Evolutionary conservation across 2,888 invertebrate species (phyloP).

Genomic region (Linhomoeus sp.): DNA sequence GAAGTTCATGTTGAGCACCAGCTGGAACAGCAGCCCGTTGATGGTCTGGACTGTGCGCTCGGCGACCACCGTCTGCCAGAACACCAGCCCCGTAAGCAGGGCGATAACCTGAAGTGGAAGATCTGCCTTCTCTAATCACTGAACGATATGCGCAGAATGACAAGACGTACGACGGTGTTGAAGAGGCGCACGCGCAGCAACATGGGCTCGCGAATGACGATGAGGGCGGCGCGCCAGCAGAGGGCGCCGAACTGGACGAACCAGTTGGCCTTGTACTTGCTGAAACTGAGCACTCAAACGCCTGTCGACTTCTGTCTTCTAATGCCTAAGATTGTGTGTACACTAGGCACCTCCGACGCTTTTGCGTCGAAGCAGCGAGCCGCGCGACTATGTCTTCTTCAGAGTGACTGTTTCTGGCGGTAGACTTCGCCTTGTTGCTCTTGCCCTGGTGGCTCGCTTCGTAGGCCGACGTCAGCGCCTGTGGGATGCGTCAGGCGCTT

Average conservation of each 20-base stretch:
- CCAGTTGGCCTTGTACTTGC: constrained; percentile 60
- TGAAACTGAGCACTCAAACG: neutral
- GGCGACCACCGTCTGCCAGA: constrained; percentile 55
- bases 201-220: constrained; percentile 68
- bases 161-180: constrained; percentile 57
- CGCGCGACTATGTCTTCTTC: no score
- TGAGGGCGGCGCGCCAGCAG: constrained; percentile 70
- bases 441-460: no score
- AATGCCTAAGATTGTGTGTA: no score
- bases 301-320: no score
- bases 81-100: constrained; percentile 63
- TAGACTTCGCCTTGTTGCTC: no score
- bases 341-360: no score
- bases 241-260: constrained; percentile 67
- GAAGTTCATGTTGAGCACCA: constrained; percentile 82
- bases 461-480: no score
- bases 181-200: constrained; percentile 65
- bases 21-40: constrained; percentile 70
- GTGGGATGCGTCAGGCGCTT: no score
- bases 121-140: constrained; percentile 4
- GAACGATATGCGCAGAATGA: neutral
- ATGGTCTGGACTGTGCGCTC: constrained; percentile 84
- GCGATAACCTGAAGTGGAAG: constrained; percentile 50
- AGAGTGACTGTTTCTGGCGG: no score
- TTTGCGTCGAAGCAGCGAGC: no score